Conservation (phyloP, 2,113 vertebrate species). For the Puffinus mauretanicus region DNA sequence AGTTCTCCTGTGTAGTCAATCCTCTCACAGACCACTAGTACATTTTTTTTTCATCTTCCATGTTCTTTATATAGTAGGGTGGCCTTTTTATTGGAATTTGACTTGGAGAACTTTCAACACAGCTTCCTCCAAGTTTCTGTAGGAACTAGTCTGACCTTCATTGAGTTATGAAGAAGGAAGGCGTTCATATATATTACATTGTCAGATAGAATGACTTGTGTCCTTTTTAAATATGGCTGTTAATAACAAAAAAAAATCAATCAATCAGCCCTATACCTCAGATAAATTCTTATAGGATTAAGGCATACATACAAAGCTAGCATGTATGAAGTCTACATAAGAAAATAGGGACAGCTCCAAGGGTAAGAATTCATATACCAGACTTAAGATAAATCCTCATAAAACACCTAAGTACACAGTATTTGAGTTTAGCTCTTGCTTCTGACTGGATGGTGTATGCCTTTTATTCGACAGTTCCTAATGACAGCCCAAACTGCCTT, state of each 20-base stretch:
- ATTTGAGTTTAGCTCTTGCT: not conserved
- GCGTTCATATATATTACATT: not conserved
- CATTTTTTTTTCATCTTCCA: not conserved
- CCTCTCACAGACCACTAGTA: not conserved
- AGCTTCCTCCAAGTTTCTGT: conserved; percentile 2
- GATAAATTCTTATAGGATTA: conserved; percentile 10
- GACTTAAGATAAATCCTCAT: not conserved
- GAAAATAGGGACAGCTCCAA: conserved; percentile 25
- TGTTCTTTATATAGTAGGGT: not conserved
- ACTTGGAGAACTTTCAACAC: not conserved
- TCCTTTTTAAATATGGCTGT: not conserved
- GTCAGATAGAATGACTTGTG: not conserved
- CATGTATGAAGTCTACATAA: conserved; percentile 11
- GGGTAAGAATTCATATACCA: conserved; percentile 2
- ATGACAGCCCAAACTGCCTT: not conserved
- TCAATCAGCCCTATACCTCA: not conserved
- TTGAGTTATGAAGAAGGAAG: not conserved
- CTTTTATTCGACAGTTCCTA: not conserved
- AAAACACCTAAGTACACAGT: not conserved
- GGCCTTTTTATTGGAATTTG: conserved; percentile 24
- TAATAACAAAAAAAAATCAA: not conserved
- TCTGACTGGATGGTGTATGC: not conserved
- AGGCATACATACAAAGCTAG: not conserved
- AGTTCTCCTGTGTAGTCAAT: not conserved
- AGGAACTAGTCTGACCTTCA: not conserved